Evolutionary conservation across 1,140 invertebrate genomes (phyloP).

Genomic region (Steinernema feltiae): DNA sequence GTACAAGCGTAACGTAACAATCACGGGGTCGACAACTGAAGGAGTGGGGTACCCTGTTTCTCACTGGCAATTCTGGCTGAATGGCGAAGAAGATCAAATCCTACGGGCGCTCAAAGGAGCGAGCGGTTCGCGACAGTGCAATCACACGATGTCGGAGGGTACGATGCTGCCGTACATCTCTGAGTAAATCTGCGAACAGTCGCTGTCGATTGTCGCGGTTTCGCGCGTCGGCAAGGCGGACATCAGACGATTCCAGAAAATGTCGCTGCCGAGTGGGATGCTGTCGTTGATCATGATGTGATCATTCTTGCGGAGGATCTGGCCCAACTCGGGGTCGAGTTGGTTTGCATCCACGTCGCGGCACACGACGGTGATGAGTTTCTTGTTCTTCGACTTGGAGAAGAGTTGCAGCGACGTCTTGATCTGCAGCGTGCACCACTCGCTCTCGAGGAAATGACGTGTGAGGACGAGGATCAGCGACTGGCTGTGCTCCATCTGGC

Average conservation of each 20-base stretch:
- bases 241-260: constrained; percentile 36
- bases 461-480: constrained; percentile 46
- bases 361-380: constrained; percentile 36
- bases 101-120: not conserved
- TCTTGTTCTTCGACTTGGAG: constrained; percentile 38
- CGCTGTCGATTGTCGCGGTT: constrained; percentile 12
- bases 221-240: constrained; percentile 29
- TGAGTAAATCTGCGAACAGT: constrained; percentile 36
- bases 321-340: constrained; percentile 47
- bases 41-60: constrained; percentile 9
- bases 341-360: constrained; percentile 40
- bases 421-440: constrained; percentile 49
- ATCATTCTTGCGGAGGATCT: constrained; percentile 47
- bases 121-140: not conserved
- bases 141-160: constrained; percentile 40
- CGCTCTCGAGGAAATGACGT: constrained; percentile 45
- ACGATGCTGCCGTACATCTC: constrained; percentile 45
- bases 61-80: constrained; percentile 9
- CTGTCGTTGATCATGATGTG: constrained; percentile 25
- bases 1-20: constrained; percentile 5
- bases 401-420: constrained; percentile 48
- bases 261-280: constrained; percentile 15
- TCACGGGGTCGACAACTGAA: constrained; percentile 12
- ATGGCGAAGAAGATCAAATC: not conserved
- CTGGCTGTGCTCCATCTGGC: constrained; percentile 40